Percentiles rank a stretch among this genome's conserved stretches.
Evolutionary conservation across 1,140 invertebrate species (phyloP).

Genomic region (Orius insidiosus): DNA sequence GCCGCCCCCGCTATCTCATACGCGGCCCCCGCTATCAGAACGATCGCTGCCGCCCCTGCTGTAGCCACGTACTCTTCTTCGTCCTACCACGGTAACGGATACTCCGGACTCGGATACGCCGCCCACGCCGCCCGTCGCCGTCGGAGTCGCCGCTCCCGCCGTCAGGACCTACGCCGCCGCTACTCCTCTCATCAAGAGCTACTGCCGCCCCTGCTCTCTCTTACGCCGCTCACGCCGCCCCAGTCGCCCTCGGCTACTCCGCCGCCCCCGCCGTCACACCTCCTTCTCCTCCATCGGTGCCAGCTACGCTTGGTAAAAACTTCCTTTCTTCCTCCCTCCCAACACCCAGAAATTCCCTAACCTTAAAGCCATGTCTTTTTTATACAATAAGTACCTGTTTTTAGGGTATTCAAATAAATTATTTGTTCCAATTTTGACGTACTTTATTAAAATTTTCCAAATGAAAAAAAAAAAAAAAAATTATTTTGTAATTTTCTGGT

Average conservation of each 20-base stretch:
- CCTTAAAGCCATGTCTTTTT: no score
- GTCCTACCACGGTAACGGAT: not conserved
- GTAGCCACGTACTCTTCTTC: constrained; percentile 15
- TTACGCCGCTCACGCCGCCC: constrained; percentile 17
- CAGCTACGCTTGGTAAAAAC: constrained; percentile 14
- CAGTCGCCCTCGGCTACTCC: constrained; percentile 3
- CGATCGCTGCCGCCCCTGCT: constrained; percentile 17
- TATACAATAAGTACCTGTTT: no score
- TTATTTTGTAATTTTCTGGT: no score
- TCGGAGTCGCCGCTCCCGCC: constrained; percentile 12
- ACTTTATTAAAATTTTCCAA: not conserved
- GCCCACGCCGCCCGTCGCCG: constrained; percentile 10
- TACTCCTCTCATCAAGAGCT: constrained; percentile 12
- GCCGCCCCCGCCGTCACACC: constrained; percentile 16
- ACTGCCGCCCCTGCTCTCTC: constrained; percentile 10
- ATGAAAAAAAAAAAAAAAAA: not conserved
- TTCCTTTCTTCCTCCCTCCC: not conserved
- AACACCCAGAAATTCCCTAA: no score
- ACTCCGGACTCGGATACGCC: constrained; percentile 11
- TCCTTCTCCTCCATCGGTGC: constrained; percentile 13
- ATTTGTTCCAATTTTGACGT: not conserved
- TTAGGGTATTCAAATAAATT: no score
- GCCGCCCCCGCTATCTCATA: constrained; percentile 14
- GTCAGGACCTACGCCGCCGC: constrained; percentile 14
- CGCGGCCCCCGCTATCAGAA: constrained; percentile 16